Base-by-base conservation (phyloP, 2,113 vertebrate species). In the Deroptyus accipitrinus region DNA sequence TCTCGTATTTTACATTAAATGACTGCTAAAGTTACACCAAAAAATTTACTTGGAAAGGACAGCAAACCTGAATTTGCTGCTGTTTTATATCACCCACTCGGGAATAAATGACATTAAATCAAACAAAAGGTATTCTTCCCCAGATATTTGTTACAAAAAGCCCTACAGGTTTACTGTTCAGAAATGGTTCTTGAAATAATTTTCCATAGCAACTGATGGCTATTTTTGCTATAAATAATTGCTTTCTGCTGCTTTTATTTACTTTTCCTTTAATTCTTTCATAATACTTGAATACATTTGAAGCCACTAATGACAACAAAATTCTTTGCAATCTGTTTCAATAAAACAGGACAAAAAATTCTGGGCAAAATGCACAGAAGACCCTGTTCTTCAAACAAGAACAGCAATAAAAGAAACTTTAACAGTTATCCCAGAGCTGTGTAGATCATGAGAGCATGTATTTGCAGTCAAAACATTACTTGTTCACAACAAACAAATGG, bases 171-270 rank as follows among this genome's bases (percentile, higher is more conserved):
- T 82, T 48, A 39, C 11, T 80, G 46, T 31, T 92, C 57, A 49
- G 48, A 62, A 96, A 48, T 27, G 4, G 23, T 55, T 44, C 68
- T 17, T 94, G 52, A 75, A 74, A 83, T 57, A 66, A 66, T 86
- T 95, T 96, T 78, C 80, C 42, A 68, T 66, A 92, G 77, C 78
- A 94, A 95, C 63, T 78, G 42, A 24, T 69, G 54, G 27, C 33
- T 96, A 51, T 49, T 95, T 94, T 92, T 84, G 30, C 59, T 74
- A 49, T 61, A 84, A 35, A 59, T 86, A 81, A 88, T 92, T 94
- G 35, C 51, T 86, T 86, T 95, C 49, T 67, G 41, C 33, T 61
- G 72, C 35, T 59, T 11, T 46, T 42, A 44, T 84, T 96, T 91
- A 76, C n/a, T 69, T 83, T 52, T 80, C n/a, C 10, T 84, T 93